Base-by-base conservation (phyloP, 2,797 vertebrate genomes). In the Pseudochirops cupreus region DNA sequence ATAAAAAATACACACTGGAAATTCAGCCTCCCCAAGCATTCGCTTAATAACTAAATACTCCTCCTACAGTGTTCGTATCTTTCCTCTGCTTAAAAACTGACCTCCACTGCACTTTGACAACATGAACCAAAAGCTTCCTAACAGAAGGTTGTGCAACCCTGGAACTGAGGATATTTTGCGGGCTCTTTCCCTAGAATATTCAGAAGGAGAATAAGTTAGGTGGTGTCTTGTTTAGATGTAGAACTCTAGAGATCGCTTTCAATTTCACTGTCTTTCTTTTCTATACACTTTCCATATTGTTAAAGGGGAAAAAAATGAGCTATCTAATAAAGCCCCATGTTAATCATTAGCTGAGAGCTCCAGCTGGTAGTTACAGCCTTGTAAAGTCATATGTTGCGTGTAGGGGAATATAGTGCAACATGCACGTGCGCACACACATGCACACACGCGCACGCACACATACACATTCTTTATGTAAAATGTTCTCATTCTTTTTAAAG, bases 11-110 rank as follows among this genome's bases (percentile, higher is more conserved):
- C 50, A 67, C 92, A 21, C 46, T 39, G 91, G 57, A 39, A 91
- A 90, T n/a, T 59, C 12, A 31, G 74, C 1, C 53, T 74, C 18
- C 28, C 89, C 58, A 95, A 26, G 46, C 82, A 87, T 87, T 87
- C 58, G 11, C 52, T 62, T 89, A 55, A 54, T n/a, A 56, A 87
- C 90, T 74, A 82, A 26, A 94, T 93, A 94, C 50, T 82, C 93
- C 59, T 91, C 55, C 0, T 5, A 91, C n/a, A 46, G 54, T 90
- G 58, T n/a, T 16, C 33, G 56, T 90, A 92, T 93, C 92, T 94
- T 58, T 91, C 92, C 94, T 91, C 82, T 92, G 87, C 91, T 90
- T 82, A 87, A 87, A 39, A 87, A 12, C 39, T 87, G 39, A 87
- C 26, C 39, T 87, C 74, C 21, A 46, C 24, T 87, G 39, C 9